Conservation (phyloP, 2,888 invertebrate genomes). For the Xestoiulus laeticollis region DNA sequence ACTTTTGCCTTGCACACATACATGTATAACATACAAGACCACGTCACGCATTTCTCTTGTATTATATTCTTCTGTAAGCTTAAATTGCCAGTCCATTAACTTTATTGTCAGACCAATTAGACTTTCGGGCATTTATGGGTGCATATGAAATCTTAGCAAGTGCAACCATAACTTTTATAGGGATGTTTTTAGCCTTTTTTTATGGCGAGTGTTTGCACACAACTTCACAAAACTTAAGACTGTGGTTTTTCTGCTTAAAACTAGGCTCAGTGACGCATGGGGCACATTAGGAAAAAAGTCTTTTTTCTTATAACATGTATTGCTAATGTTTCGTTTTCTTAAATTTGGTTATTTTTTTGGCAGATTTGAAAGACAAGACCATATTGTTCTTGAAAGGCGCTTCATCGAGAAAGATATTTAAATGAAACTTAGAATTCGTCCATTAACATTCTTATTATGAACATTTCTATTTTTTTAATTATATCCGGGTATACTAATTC, state of each 20-base stretch:
- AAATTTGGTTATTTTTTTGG: not conserved
- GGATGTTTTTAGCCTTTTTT: not conserved
- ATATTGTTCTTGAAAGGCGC: not conserved
- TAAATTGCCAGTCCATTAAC: not conserved
- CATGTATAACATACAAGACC: not conserved
- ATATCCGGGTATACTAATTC: not conserved
- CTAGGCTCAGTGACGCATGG: not conserved
- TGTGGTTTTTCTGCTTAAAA: not conserved
- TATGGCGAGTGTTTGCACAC: not conserved
- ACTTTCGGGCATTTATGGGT: not conserved
- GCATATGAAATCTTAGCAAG: not conserved
- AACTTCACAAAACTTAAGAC: not conserved
- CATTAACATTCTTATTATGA: not conserved
- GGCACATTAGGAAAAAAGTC: not conserved
- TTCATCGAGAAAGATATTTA: not conserved
- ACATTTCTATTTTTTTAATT: not conserved
- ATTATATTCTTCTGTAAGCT: not conserved
- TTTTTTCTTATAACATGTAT: not conserved
- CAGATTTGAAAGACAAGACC: not conserved
- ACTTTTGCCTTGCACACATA: not conserved
- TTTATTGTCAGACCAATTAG: not conserved
- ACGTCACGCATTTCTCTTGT: not conserved
- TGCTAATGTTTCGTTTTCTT: not conserved
- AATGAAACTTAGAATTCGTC: not conserved
- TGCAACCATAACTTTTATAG: not conserved